phyloP scores from a whole-genome alignment of 2,888 invertebrate genomes.

The Cylloceria caligata region DNA sequence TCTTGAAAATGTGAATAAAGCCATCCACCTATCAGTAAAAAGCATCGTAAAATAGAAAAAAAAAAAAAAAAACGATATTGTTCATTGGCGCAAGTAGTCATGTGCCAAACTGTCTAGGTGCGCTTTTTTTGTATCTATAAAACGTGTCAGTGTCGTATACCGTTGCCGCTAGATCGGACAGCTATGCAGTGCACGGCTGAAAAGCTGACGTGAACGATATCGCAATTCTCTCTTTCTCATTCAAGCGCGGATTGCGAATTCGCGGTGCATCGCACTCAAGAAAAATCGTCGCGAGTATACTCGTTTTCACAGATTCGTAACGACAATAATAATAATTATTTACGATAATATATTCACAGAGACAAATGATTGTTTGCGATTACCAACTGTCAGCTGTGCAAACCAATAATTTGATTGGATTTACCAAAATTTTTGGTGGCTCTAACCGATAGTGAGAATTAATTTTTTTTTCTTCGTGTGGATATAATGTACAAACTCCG shows the following conservation, averaged over 20 bases:
- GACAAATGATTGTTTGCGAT: too few relatives aligned
- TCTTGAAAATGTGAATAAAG: slow-evolving; percentile 16
- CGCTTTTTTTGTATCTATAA: slow-evolving; percentile 11
- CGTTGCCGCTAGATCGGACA: slow-evolving; percentile 27
- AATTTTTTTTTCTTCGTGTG: too few relatives aligned
- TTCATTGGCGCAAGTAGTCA: slow-evolving; percentile 44
- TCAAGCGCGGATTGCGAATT: slow-evolving; percentile 8
- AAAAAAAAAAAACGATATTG: slow-evolving; percentile 46
- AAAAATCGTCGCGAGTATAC: slow-evolving; percentile 10
- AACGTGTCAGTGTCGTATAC: slow-evolving; percentile 30
- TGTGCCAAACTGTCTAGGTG: slow-evolving; percentile 50
- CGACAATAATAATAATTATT: slow-evolving; percentile 24
- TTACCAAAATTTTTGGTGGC: too few relatives aligned
- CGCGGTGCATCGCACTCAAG: slow-evolving; percentile 17
- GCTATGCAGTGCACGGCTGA: slow-evolving; percentile 27
- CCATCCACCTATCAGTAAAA: slow-evolving; percentile 36
- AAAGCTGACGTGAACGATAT: slow-evolving; percentile 32
- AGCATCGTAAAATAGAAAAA: not conserved
- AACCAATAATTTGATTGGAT: too few relatives aligned
- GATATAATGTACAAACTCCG: slow-evolving; percentile 13
- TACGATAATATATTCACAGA: slow-evolving; percentile 14
- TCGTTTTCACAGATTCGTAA: slow-evolving; percentile 36
- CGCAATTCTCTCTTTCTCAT: not conserved
- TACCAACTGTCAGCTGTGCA: too few relatives aligned
- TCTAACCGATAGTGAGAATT: too few relatives aligned